These are phyloP conservation scores for Acestrorhynchus altus DNA, from an alignment of 2,797 vertebrate genomes.

Conservation along the genomic window DNA sequence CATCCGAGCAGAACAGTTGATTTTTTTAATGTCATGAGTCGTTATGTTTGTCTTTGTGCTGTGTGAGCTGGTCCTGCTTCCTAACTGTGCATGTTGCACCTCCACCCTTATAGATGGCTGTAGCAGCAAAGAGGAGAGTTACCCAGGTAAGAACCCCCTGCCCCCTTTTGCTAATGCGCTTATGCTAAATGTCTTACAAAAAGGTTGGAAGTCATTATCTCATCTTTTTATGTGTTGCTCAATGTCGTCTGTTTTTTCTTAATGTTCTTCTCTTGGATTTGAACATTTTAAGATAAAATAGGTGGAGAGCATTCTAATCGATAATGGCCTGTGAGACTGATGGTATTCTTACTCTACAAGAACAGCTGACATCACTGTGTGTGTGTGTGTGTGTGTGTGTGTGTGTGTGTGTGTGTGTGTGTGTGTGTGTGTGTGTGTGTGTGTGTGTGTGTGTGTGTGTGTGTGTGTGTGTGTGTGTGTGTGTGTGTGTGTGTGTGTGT, in stretches of 20 bases:
- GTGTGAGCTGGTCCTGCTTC: conserved; percentile 75
- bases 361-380: too few relatives aligned
- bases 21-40: background rate
- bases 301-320: too few relatives aligned
- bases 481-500: conserved; percentile 37
- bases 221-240: conserved; percentile 26
- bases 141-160: conserved; percentile 89
- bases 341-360: too few relatives aligned
- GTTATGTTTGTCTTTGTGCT: conserved; percentile 45
- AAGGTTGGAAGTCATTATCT: conserved; percentile 4
- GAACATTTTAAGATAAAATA: too few relatives aligned
- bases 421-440: conserved; percentile 30
- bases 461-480: conserved; percentile 22
- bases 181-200: conserved; percentile 42
- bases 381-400: conserved; percentile 14
- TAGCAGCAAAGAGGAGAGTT: conserved; percentile 87
- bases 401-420: conserved; percentile 20
- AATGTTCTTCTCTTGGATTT: background rate
- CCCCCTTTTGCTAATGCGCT: conserved; percentile 58
- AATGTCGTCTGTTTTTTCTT: conserved; percentile 27
- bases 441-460: background rate
- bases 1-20: background rate
- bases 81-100: conserved; percentile 93
- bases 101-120: conserved; percentile 93
- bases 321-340: too few relatives aligned